A percentile compares a stretch with the other conserved stretches of the same genome.
Conservation (phyloP, 1,140 invertebrate species). For the Euglossa dilemma region DNA sequence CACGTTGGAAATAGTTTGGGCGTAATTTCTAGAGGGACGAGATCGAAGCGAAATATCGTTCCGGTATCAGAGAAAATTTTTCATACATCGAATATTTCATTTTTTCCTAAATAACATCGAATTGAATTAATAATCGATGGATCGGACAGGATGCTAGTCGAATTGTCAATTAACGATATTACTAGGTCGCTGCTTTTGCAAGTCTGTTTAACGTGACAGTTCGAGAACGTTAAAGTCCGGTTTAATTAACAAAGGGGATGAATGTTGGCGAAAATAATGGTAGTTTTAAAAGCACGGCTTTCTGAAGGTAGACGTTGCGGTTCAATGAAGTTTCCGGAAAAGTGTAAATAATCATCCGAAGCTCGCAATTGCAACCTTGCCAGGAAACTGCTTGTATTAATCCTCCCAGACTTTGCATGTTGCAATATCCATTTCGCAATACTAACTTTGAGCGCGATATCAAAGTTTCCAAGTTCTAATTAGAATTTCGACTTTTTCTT, state of each 20-base stretch:
- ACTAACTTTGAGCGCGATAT: background rate
- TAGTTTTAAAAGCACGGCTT: background rate
- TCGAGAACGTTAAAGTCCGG: too few species aligned
- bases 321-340: background rate
- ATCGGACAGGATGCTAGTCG: too few species aligned
- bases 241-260: background rate
- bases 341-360: background rate
- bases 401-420: background rate
- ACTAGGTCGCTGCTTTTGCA: too few species aligned
- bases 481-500: conserved; percentile 23
- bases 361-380: background rate
- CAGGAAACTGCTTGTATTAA: conserved; percentile 1
- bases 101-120: too few species aligned
- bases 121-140: too few species aligned
- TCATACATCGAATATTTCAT: too few species aligned
- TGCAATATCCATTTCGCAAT: conserved; percentile 3
- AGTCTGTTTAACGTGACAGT: too few species aligned
- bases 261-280: background rate
- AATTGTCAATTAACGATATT: too few species aligned
- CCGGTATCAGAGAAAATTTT: too few species aligned
- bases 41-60: too few species aligned
- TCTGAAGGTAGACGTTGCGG: background rate
- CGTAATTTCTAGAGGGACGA: too few species aligned
- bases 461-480: conserved; percentile 19
- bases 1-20: too few species aligned